A percentile compares a stretch with the other conserved stretches of the same genome.
Evolutionary conservation across 1,140 invertebrate species (phyloP).

Genomic region (Antheraea pernyi): DNA sequence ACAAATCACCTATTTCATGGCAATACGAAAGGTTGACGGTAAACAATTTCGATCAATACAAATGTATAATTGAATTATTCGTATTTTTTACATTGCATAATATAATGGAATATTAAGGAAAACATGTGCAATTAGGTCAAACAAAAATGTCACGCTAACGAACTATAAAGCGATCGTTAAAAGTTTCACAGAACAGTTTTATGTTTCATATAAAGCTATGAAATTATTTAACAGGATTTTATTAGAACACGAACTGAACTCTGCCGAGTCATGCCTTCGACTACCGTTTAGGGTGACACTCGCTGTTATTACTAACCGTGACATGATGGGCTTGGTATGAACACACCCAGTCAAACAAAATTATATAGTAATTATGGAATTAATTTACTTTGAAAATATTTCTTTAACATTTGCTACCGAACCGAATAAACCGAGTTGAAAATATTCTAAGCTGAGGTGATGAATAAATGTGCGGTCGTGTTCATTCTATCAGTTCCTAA

Average conservation of each 20-base stretch:
- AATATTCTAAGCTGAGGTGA: neutral
- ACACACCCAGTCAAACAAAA: constrained; percentile 25
- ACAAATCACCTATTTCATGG: neutral
- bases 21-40: neutral
- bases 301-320: constrained; percentile 22
- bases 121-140: constrained; percentile 19
- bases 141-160: constrained; percentile 14
- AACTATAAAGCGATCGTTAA: constrained; percentile 10
- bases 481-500: constrained; percentile 47
- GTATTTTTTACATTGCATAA: constrained; percentile 11
- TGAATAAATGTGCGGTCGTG: constrained; percentile 21
- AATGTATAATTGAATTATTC: neutral
- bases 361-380: constrained; percentile 18
- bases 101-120: constrained; percentile 5
- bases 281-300: constrained; percentile 33
- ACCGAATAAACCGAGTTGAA: neutral
- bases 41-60: constrained; percentile 5
- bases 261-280: constrained; percentile 27
- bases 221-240: constrained; percentile 2
- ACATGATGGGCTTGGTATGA: constrained; percentile 31
- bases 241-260: constrained; percentile 10
- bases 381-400: neutral
- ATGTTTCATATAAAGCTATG: constrained; percentile 2
- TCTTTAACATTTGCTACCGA: neutral
- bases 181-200: constrained; percentile 2